phyloP scores from a whole-genome alignment of 2,113 vertebrate species.

The Pteropus alecto region DNA sequence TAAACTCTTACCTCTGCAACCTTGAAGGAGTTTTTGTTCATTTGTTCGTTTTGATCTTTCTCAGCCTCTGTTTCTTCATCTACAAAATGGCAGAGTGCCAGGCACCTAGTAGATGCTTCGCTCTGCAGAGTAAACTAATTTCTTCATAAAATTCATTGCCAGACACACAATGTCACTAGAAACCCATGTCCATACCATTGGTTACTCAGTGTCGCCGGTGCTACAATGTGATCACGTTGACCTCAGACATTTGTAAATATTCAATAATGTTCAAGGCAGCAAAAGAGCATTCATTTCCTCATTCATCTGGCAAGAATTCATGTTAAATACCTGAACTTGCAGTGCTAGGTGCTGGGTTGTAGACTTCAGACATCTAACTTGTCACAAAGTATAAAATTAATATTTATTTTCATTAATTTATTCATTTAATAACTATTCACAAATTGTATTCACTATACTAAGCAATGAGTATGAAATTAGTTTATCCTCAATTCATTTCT shows the following conservation, averaged over 20 bases:
- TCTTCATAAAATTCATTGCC: not conserved
- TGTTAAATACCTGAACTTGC: not conserved
- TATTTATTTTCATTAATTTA: not conserved
- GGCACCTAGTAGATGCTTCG: not conserved
- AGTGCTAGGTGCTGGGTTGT: not conserved
- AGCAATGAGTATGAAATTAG: conserved; percentile 34
- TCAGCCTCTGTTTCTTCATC: not conserved
- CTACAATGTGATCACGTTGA: not conserved
- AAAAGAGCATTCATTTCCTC: not conserved
- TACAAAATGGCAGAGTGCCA: not conserved
- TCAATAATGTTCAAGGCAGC: not conserved
- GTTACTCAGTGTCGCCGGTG: not conserved
- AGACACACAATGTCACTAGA: not conserved
- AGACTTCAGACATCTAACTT: not conserved
- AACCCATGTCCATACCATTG: not conserved
- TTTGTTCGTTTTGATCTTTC: not conserved
- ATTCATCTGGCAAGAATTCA: not conserved
- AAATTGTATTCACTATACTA: not conserved
- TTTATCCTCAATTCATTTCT: conserved; percentile 40
- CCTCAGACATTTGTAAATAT: not conserved
- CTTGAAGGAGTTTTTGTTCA: not conserved
- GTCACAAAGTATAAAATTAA: not conserved
- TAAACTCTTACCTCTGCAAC: not conserved
- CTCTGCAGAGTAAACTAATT: not conserved
- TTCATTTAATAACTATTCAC: not conserved